Conservation (phyloP, 2,797 vertebrate species). For the Mus spretus region DNA sequence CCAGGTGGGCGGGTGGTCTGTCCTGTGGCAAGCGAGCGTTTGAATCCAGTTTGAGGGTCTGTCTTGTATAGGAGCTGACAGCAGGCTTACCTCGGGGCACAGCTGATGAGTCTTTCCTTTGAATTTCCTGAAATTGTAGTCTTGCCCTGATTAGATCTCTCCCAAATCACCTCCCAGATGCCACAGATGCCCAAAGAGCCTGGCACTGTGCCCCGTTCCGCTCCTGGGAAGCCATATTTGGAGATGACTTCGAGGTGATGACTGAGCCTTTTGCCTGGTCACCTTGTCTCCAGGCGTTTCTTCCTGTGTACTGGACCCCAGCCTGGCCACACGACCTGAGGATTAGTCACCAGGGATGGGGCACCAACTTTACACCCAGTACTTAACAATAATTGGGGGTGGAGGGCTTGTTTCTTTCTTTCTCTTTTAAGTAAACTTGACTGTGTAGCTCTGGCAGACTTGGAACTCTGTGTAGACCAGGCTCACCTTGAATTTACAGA, state of each 20-base stretch:
- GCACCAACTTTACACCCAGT: background rate
- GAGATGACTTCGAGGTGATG: background rate
- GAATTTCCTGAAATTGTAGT: slow-evolving; percentile 23
- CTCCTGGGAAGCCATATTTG: background rate
- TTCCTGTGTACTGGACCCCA: background rate
- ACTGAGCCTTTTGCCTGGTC: background rate
- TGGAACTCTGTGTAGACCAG: background rate
- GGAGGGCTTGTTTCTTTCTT: background rate
- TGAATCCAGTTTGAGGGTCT: slow-evolving; percentile 57
- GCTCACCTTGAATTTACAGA: background rate
- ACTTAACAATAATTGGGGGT: background rate
- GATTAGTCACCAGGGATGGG: background rate
- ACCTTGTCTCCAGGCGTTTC: background rate
- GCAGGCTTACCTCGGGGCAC: background rate
- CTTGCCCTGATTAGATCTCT: background rate
- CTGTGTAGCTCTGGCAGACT: too few relatives aligned
- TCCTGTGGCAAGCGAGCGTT: slow-evolving; percentile 55
- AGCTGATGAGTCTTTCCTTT: background rate
- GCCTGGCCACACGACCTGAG: too few relatives aligned
- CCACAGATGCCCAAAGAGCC: background rate
- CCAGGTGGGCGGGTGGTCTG: slow-evolving; percentile 53
- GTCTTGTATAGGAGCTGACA: slow-evolving; percentile 54
- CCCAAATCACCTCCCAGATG: background rate
- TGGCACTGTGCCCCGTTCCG: too few relatives aligned
- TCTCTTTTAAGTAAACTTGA: background rate